Base-by-base conservation (phyloP, 2,797 vertebrate species). In the Enteromius thamalakanensis region DNA sequence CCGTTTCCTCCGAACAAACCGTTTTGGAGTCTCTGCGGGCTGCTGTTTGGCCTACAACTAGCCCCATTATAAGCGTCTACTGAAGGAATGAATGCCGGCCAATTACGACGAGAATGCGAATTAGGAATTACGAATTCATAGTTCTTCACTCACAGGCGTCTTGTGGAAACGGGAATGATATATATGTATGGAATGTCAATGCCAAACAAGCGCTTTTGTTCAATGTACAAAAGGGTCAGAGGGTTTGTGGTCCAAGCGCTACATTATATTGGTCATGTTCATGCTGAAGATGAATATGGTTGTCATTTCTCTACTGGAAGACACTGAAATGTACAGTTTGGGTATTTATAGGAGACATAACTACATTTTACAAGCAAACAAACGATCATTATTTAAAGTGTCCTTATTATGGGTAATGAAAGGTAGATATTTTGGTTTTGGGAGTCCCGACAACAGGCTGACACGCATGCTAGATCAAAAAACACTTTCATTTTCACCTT, bases 101-200 rank as follows among this genome's bases (percentile, higher is more conserved):
- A 76, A 68, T 72, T 76, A 82, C n/a, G 17, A 80, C 8, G n/a
- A 58, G 83, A 79, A 88, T 84, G 11, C 10, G 65, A 80, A 87
- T 82, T 29, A 72, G 32, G 32, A 34, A 34, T 34, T 4, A 34
- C 3, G 34, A 34, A 34, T 34, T 34, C 34, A 26, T 40, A 81
- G 81, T 55, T 55, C 64, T 80, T 85, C 45, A 51, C 11, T 78
- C 55, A 51, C 32, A 51, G 37, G 60, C 6, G 2, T 77, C 34
- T 37, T 42, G 72, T 76, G 60, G 72, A 53, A 81, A 65, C 3
- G 11, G 76, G 45, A 32, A 53, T 81, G 60, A 64, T 69, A 34
- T 37, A 37, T 34, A 26, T 85, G 68, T 49, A 40, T 58, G 55
- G 69, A 77, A 71, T 79, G 32, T 72, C 40, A 64, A 72, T 47